phyloP scores from a whole-genome alignment of 2,888 invertebrate species.

The Phortica magna region DNA sequence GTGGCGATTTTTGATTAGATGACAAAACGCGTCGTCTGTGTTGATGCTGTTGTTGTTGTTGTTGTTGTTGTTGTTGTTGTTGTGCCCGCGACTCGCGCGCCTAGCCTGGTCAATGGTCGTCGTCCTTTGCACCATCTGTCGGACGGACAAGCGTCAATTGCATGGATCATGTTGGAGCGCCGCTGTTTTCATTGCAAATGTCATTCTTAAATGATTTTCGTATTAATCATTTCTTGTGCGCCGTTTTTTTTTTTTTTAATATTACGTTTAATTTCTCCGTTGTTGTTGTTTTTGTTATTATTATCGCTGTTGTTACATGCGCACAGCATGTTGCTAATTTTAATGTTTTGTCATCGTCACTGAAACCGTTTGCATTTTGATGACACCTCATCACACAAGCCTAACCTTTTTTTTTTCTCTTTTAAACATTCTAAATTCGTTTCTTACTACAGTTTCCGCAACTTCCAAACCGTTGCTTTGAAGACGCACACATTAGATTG shows the following conservation, averaged over 20 bases:
- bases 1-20: conserved; percentile 70
- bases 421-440: too few species aligned
- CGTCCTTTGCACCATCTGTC: not conserved
- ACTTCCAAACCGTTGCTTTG: too few species aligned
- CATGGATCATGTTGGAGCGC: not conserved
- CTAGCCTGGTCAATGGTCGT: not conserved
- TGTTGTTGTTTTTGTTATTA: not conserved
- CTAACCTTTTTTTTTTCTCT: too few species aligned
- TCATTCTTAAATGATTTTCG: conserved; percentile 28
- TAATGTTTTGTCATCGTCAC: too few species aligned
- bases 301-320: too few species aligned
- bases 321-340: too few species aligned
- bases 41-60: conserved; percentile 24
- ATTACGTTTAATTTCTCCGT: not conserved
- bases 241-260: not conserved
- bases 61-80: not conserved
- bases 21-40: conserved; percentile 55
- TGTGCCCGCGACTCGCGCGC: not conserved
- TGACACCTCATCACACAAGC: too few species aligned
- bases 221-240: not conserved
- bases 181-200: conserved; percentile 19
- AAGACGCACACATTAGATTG: too few species aligned
- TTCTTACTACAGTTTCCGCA: too few species aligned
- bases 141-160: not conserved
- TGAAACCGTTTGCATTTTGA: too few species aligned